Percentiles rank a stretch among this genome's conserved stretches.
Evolutionary conservation across 2,797 vertebrate species (phyloP).

Genomic region (Dendrocincla tyrannina): DNA sequence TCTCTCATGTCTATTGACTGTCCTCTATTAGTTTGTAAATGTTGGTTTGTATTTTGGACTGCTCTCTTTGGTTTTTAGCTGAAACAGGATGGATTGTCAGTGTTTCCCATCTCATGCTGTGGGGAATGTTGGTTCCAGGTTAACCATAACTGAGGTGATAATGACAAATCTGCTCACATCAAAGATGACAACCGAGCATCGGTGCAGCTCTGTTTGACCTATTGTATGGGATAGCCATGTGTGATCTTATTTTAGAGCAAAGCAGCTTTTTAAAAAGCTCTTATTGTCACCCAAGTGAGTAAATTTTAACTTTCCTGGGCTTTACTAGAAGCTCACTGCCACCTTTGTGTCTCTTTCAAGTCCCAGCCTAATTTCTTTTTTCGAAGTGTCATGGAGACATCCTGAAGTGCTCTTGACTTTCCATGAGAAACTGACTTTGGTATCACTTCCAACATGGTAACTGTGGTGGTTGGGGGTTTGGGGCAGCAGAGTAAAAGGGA

Average conservation of each 20-base stretch:
- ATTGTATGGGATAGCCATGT: background rate
- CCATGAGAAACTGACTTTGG: background rate
- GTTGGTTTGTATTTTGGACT: background rate
- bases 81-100: background rate
- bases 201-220: fast-evolving
- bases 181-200: fast-evolving
- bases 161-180: background rate
- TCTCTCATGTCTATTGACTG: background rate
- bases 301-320: background rate
- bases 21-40: background rate
- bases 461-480: too few relatives aligned
- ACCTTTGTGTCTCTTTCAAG: background rate
- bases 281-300: background rate
- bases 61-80: background rate
- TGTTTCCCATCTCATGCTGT: background rate
- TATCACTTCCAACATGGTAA: background rate
- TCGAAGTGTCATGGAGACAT: background rate
- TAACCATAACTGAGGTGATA: background rate
- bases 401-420: slow-evolving; percentile 14
- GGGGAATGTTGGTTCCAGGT: background rate
- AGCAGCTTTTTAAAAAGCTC: background rate
- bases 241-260: background rate
- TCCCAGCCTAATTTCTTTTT: background rate
- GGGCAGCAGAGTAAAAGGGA: too few relatives aligned
- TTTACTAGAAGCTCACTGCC: background rate